phyloP scores from a whole-genome alignment of 1,140 invertebrate genomes.

The Platorchestia sp. region DNA sequence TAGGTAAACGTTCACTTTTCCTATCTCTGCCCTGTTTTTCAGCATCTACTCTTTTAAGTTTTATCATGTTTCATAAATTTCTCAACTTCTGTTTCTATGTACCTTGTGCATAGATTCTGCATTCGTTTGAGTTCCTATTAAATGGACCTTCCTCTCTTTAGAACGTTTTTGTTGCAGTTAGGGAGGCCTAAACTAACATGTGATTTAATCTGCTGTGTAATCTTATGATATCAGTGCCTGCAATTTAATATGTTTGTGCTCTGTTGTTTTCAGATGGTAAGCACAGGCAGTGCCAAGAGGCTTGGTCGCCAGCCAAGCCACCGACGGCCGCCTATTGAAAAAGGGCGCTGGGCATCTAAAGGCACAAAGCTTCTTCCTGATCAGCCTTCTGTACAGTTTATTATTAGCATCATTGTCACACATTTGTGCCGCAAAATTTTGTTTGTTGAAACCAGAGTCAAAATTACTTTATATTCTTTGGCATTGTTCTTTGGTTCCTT shows the following conservation, averaged over 20 bases:
- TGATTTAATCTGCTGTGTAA: no score
- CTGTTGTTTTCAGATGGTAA: not conserved
- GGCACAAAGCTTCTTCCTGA: conserved; percentile 81
- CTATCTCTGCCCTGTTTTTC: no score
- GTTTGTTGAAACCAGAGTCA: conserved; percentile 87
- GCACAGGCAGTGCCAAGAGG: not conserved
- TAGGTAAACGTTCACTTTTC: no score
- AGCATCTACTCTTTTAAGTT: no score
- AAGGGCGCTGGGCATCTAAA: conserved; percentile 67
- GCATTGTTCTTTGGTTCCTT: conserved; percentile 87
- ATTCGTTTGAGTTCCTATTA: no score
- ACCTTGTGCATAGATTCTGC: no score
- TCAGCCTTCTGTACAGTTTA: conserved; percentile 84
- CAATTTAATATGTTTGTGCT: not conserved
- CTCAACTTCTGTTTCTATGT: no score
- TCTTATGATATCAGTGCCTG: no score
- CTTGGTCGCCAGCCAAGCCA: conserved; percentile 40
- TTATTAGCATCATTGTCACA: conserved; percentile 86
- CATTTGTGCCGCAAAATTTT: conserved; percentile 87
- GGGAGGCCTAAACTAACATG: no score
- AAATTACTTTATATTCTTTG: conserved; percentile 86
- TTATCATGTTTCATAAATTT: no score
- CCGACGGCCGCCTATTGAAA: conserved; percentile 62
- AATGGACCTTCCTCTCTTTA: no score
- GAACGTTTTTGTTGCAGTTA: no score